A percentile compares a stretch with the other conserved stretches of the same genome.
phyloP scores from a whole-genome alignment of 2,888 invertebrate species.

The Eupithecia subumbrata region DNA sequence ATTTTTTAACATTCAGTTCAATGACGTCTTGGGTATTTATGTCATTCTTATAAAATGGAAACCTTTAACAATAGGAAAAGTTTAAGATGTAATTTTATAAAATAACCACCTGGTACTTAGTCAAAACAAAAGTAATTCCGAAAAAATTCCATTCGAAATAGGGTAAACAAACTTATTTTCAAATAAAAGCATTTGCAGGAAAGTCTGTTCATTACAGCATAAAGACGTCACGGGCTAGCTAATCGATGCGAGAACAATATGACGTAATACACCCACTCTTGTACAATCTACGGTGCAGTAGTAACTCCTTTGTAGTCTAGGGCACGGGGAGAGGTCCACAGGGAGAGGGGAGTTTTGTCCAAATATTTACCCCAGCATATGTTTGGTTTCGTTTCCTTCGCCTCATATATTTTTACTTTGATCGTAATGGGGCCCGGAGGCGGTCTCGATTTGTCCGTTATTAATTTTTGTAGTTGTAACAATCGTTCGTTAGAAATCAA shows the following conservation, averaged over 20 bases:
- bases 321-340: conserved; percentile 55
- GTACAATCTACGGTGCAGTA: background rate
- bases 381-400: conserved; percentile 83
- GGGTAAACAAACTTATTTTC: background rate
- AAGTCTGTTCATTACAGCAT: conserved; percentile 53
- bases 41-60: background rate
- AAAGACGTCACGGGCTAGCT: conserved; percentile 73
- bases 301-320: conserved; percentile 7
- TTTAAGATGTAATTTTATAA: background rate
- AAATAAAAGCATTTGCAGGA: conserved; percentile 17
- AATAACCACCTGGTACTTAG: background rate
- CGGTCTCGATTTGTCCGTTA: conserved; percentile 76
- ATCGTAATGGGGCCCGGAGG: conserved; percentile 78
- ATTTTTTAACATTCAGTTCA: background rate
- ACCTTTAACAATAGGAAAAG: background rate
- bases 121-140: background rate
- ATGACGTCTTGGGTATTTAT: background rate
- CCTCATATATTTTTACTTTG: conserved; percentile 83
- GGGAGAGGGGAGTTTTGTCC: conserved; percentile 50
- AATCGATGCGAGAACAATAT: conserved; percentile 81
- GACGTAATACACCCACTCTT: conserved; percentile 62
- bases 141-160: background rate
- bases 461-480: conserved; percentile 62
- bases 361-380: conserved; percentile 82
- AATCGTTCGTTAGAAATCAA: conserved; percentile 27